Percentiles rank a stretch among this genome's conserved stretches.
phyloP scores from a whole-genome alignment of 1,140 invertebrate genomes.

The Euglossa dilemma region DNA sequence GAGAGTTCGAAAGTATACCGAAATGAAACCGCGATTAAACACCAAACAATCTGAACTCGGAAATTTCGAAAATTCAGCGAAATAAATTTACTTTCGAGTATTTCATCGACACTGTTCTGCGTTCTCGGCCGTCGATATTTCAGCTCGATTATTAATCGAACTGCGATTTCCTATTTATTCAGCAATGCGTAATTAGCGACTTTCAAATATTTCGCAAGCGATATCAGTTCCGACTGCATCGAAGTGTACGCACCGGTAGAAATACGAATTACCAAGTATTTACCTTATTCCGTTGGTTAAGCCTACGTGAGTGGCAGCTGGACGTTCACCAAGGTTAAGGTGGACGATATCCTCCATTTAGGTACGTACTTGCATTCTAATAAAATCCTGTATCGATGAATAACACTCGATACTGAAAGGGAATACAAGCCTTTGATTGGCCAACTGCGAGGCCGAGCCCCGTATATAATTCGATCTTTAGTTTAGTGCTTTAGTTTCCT shows the following conservation, averaged over 20 bases:
- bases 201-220: background rate
- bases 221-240: background rate
- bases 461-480: conserved; percentile 76
- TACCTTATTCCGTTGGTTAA: background rate
- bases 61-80: background rate
- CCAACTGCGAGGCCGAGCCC: conserved; percentile 56
- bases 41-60: background rate
- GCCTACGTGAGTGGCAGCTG: conserved; percentile 58
- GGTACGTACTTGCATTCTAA: conserved; percentile 47
- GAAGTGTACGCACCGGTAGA: background rate
- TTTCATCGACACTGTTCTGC: no score
- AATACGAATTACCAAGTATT: background rate
- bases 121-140: background rate
- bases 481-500: conserved; percentile 61
- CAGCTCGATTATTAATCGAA: background rate
- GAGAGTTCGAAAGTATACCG: background rate
- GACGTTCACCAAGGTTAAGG: conserved; percentile 64
- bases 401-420: conserved; percentile 68
- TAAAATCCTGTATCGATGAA: conserved; percentile 62
- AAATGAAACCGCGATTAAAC: background rate
- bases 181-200: background rate
- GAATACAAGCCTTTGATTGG: conserved; percentile 69
- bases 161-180: background rate
- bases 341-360: conserved; percentile 51
- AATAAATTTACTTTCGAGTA: background rate